phyloP scores from a whole-genome alignment of 2,113 vertebrate species.

The Salminus brasiliensis region DNA sequence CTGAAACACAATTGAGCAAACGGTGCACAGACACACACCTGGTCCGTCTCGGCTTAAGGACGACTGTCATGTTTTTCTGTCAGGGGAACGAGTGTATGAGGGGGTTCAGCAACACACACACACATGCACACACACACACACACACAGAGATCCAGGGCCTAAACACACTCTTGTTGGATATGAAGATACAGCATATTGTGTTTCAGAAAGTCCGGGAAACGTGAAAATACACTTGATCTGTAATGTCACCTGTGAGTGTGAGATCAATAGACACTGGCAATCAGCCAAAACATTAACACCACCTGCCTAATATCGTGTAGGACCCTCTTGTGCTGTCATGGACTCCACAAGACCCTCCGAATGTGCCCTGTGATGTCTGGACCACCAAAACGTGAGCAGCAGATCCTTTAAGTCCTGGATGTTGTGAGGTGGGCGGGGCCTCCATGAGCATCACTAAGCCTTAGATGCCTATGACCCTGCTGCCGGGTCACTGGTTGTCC shows the following conservation, averaged over 20 bases:
- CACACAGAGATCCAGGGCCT: background rate
- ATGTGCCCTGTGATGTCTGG: no score
- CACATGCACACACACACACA: background rate
- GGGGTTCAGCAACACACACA: background rate
- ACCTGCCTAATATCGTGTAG: no score
- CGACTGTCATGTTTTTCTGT: background rate
- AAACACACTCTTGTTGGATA: background rate
- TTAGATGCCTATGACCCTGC: no score
- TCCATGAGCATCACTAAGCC: no score
- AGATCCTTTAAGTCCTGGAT: no score
- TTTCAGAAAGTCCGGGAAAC: slow-evolving; percentile 24
- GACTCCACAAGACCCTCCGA: no score
- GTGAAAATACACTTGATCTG: slow-evolving; percentile 4
- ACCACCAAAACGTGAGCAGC: no score
- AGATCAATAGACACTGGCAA: background rate
- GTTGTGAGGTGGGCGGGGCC: no score
- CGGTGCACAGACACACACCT: background rate
- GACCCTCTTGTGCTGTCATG: no score
- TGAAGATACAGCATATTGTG: background rate
- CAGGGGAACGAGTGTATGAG: background rate
- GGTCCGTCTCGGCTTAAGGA: slow-evolving; percentile 14
- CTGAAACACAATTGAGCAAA: slow-evolving; percentile 22
- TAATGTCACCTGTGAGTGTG: background rate
- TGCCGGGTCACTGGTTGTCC: no score
- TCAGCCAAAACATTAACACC: no score